phyloP scores from a whole-genome alignment of 2,113 vertebrate species.

The Danionella cerebrum region DNA sequence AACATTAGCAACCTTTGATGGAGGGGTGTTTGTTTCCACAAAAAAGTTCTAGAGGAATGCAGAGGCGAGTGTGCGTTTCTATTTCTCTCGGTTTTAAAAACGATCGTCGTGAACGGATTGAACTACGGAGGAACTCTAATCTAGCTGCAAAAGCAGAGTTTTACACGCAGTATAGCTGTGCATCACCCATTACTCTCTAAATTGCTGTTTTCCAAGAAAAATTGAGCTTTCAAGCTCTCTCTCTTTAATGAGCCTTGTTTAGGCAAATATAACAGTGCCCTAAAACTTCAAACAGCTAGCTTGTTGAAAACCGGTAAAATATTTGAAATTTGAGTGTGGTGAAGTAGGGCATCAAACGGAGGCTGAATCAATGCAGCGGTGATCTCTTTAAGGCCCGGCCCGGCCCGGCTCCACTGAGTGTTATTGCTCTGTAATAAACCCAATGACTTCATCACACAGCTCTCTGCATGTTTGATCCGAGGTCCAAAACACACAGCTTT shows the following conservation, averaged over 20 bases:
- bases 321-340: not conserved
- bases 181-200: not conserved
- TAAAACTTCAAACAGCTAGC: not conserved
- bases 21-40: conserved; percentile 48
- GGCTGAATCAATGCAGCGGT: too few species aligned
- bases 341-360: not conserved
- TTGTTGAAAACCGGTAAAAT: not conserved
- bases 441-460: not conserved
- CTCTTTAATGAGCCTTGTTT: not conserved
- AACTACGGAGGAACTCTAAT: not conserved
- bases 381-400: not conserved
- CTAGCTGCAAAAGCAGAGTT: not conserved
- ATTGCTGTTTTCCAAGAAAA: not conserved
- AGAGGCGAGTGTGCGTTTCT: conserved; percentile 53
- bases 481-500: not conserved
- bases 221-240: not conserved
- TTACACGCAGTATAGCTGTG: too few species aligned
- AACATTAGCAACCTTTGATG: not conserved
- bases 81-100: conserved; percentile 25
- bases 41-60: conserved; percentile 58
- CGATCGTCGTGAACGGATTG: not conserved
- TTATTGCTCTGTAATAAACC: not conserved
- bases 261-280: not conserved
- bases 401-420: not conserved
- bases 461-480: too few species aligned